Percentiles rank a stretch among this genome's conserved stretches.
Evolutionary conservation across 2,888 invertebrate species (phyloP).

Genomic region (Dicycla oo): DNA sequence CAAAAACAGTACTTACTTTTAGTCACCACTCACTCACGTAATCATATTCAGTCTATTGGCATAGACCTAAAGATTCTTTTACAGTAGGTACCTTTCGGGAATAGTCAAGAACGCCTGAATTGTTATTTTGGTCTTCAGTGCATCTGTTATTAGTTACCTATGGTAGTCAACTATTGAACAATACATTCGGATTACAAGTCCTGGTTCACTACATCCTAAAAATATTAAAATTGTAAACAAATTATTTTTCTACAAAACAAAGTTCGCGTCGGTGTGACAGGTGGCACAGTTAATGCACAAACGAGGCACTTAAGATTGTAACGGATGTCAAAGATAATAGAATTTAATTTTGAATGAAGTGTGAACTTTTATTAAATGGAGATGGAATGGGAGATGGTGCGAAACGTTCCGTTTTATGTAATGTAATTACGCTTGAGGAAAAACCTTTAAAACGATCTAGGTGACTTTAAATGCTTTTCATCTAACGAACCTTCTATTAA

Average conservation of each 20-base stretch:
- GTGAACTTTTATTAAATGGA: conserved; percentile 65
- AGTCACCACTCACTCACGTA: too few relatives aligned
- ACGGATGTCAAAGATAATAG: conserved; percentile 78
- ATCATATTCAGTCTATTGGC: background rate
- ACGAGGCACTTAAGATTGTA: conserved; percentile 79
- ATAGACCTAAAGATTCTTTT: background rate
- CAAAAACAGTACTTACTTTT: background rate
- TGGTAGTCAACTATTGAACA: background rate
- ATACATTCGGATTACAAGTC: background rate
- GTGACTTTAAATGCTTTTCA: background rate
- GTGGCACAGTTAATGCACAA: conserved; percentile 71
- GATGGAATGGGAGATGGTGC: conserved; percentile 54
- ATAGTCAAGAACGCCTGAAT: too few relatives aligned
- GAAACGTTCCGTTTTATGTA: conserved; percentile 45
- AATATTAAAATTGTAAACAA: background rate
- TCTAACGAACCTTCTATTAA: background rate
- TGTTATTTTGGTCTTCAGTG: background rate
- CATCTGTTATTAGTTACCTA: background rate
- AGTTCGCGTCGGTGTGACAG: conserved; percentile 72
- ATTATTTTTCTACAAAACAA: background rate
- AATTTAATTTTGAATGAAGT: conserved; percentile 74
- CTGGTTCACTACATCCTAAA: background rate
- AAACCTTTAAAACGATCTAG: background rate
- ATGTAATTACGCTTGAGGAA: conserved; percentile 13
- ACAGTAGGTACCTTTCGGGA: background rate